Percentiles rank a stretch among this genome's conserved stretches.
Evolutionary conservation across 53 echinoderm and acorn worm species (phyloP).

Genomic region (Henricia sp.): DNA sequence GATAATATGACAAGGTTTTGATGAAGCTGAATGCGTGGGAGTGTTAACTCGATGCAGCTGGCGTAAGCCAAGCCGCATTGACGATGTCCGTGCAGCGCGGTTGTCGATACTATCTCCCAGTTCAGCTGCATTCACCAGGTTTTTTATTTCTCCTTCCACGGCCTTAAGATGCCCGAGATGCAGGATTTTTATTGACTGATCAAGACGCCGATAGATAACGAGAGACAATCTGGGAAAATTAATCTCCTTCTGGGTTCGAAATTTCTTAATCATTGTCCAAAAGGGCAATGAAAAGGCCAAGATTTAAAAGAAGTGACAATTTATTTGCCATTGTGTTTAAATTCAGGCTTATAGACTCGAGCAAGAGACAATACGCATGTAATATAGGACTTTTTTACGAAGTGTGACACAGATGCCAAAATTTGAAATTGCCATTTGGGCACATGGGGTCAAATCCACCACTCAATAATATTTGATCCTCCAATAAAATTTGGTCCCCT

Average conservation of each 20-base stretch:
- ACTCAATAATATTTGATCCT: too few relatives aligned
- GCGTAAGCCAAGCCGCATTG: slow-evolving; percentile 20
- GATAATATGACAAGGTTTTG: slow-evolving; percentile 41
- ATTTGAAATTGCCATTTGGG: too few relatives aligned
- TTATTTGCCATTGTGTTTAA: background rate
- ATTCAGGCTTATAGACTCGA: too few relatives aligned
- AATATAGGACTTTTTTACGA: too few relatives aligned
- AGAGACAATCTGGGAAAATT: slow-evolving; percentile 21
- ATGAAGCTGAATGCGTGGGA: slow-evolving; percentile 24
- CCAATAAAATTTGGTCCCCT: too few relatives aligned
- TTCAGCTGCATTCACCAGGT: background rate
- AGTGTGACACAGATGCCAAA: too few relatives aligned
- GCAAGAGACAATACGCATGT: too few relatives aligned
- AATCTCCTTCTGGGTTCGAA: slow-evolving; percentile 20
- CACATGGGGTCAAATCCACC: too few relatives aligned
- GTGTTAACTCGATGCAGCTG: slow-evolving; percentile 54
- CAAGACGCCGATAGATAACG: slow-evolving; percentile 3
- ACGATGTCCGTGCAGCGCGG: background rate
- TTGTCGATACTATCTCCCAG: slow-evolving; percentile 25
- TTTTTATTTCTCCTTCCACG: too few relatives aligned
- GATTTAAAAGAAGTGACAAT: background rate
- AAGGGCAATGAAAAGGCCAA: background rate
- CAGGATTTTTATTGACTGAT: slow-evolving; percentile 29
- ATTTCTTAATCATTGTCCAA: background rate
- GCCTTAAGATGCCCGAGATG: background rate